Base-by-base conservation (phyloP, 1,140 invertebrate species). In the Geopemphigus sp. region DNA sequence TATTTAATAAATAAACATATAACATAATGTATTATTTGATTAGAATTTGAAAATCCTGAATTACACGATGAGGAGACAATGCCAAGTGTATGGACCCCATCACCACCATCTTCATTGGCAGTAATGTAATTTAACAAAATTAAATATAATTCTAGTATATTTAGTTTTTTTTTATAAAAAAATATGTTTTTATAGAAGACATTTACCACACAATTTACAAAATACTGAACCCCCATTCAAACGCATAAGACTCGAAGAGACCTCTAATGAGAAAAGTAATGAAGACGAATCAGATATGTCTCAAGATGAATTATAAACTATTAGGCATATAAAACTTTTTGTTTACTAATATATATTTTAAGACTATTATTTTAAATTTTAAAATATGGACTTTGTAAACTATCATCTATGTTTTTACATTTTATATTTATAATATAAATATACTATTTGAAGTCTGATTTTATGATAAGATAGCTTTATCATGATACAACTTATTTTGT, bases 61-160 rank as follows among this genome's bases (percentile, higher is more conserved):
- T 32, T 80, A 39, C 64, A 80, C 10, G 80, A 80, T 26, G 80
- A 80, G 29, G 64, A 80, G 22, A 80, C 80, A 29, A 70, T 70
- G 61, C 50, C 64, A 64, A 80, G 80, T 70, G 11, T 17, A 11
- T 80, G 80, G 80, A 15, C 50, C 0, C 80, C 80, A 24, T 45
- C n/a, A 24, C 45, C 54, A 39, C 32, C 24, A 26, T 32, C 22
- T 24, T 47, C 53, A 76, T 6, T 24, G 14, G 12, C 72, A 59
- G 72, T 17, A 22, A 15, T 45, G 72, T 76, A 76, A 57, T 29
- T 45, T 19, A 17, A 45, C 15, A 57, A 17, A 76, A 57, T 12
- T 47, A 68, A 14, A 50, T 50, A 50, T 50, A 50, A 12, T 12
- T 50, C 47, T 50, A 12, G 3, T 4, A 39, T 39, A 39, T 39